These are phyloP conservation scores for Dermolepida albohirtum DNA, from an alignment of 2,888 invertebrate genomes.

Conservation along the genomic window DNA sequence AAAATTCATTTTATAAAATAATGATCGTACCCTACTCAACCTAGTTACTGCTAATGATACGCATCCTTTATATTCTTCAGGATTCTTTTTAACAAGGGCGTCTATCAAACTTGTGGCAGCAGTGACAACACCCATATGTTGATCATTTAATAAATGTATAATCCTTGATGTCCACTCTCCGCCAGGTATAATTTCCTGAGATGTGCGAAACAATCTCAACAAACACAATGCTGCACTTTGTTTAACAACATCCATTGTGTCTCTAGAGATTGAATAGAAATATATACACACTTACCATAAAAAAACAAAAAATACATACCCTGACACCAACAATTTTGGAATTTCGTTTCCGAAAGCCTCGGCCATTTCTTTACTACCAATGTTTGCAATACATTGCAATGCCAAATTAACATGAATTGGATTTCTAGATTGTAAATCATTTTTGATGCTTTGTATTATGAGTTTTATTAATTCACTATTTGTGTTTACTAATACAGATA, in stretches of 20 bases:
- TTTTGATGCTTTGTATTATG: constrained; percentile 99
- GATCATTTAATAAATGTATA: constrained; percentile 97
- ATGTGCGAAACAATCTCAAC: constrained; percentile 91
- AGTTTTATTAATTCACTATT: constrained; percentile 99
- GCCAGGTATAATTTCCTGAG: constrained; percentile 95
- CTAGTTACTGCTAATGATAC: constrained; percentile 98
- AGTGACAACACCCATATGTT: constrained; percentile 99
- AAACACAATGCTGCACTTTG: constrained; percentile 98
- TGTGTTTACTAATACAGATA: constrained; percentile 98
- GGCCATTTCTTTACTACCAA: constrained; percentile 99
- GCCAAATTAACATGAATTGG: constrained; percentile 99
- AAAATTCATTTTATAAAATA: not conserved
- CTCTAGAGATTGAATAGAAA: constrained; percentile 67
- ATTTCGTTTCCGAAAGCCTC: constrained; percentile 98
- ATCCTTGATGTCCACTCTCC: constrained; percentile 99
- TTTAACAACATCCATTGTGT: constrained; percentile 99
- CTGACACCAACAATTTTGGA: constrained; percentile 97
- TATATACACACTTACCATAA: not conserved
- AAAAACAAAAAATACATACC: constrained; percentile 68
- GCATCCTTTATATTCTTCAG: constrained; percentile 99
- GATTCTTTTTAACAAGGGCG: constrained; percentile 97
- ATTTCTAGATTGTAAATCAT: constrained; percentile 95
- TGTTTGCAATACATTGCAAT: constrained; percentile 99
- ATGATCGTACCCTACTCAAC: constrained; percentile 80
- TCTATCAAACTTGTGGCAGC: constrained; percentile 98